These are phyloP conservation scores for Tenthredo scrophulariae DNA, from an alignment of 2,888 invertebrate species.

Conservation along the genomic window DNA sequence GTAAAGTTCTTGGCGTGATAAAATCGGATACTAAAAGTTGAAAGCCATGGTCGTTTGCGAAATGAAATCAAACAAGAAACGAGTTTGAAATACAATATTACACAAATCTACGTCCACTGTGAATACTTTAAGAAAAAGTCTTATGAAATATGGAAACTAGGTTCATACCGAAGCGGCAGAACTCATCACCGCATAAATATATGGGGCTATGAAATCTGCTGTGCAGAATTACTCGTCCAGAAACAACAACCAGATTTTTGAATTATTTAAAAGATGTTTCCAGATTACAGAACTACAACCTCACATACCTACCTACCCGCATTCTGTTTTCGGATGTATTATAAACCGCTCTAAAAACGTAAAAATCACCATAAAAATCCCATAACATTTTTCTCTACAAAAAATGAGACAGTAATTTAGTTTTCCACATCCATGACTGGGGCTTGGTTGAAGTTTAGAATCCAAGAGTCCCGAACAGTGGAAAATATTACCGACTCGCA, in stretches of 20 bases:
- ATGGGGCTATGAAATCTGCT: background rate
- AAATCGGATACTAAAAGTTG: background rate
- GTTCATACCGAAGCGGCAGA: background rate
- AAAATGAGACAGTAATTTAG: background rate
- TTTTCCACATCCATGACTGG: background rate
- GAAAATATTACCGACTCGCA: no score
- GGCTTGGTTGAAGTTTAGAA: no score
- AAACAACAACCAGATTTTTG: conserved; percentile 2
- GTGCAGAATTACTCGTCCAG: background rate
- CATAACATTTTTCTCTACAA: background rate
- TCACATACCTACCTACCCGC: background rate
- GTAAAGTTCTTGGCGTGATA: background rate
- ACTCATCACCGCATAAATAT: background rate
- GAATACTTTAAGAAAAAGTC: background rate
- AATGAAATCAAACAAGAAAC: background rate
- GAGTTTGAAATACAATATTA: background rate
- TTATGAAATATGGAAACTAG: background rate
- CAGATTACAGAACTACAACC: background rate
- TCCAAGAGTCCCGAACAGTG: no score
- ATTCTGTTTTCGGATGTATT: background rate
- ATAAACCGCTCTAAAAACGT: background rate
- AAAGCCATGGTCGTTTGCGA: background rate
- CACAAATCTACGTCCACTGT: background rate
- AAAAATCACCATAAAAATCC: background rate
- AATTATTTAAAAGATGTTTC: background rate